Evolutionary conservation across 1,140 invertebrate genomes (phyloP), one percentile per base, ranked within the genome.

Genomic region (Asbolus verrucosus): DNA sequence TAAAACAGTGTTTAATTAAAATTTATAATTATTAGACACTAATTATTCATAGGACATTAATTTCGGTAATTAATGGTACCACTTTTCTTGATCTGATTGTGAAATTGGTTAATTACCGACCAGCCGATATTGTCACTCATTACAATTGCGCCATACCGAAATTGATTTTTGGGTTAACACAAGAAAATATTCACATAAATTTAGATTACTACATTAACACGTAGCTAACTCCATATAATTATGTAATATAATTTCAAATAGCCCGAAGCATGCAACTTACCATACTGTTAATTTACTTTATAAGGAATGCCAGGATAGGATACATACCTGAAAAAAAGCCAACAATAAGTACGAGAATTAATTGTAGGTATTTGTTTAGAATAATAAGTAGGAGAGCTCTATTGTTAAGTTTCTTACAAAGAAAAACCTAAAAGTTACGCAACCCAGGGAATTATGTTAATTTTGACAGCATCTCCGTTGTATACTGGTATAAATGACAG

Each of bases 181-280:
- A 31, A 54, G 11, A 19, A 41, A 50, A 50, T 50, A 50, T 50
- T 50, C 15, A 4, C 15, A 41, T 15, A 41, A 16, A 46, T 46
- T 46, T 46, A 46, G 41, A 46, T 46, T 19, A 9, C 41, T 27
- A 54, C 46, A 54, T 54, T 54, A 54, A 54, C 46, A 54, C 46
- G 41, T 46, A 46, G n/a, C 46, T 27, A 27, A 54, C n/a, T 54
- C 21, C 21, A 54, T 54, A 54, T 54, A 54, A 54, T 54, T 54
- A 54, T 54, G 46, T 27, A 54, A 54, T 54, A 54, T 54, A 54
- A 54, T 54, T 54, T 54, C 46, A 54, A 54, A 54, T n/a, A 54
- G 46, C 46, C 46, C 14, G 21, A 54, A 21, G 46, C 46, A 27
- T 54, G 46, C 46, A 54, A 54, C 46, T 54, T 54, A 54, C 46